Percentiles rank a stretch among this genome's conserved stretches.
phyloP scores from a whole-genome alignment of 2,797 vertebrate genomes.

The Pristis pectinata region DNA sequence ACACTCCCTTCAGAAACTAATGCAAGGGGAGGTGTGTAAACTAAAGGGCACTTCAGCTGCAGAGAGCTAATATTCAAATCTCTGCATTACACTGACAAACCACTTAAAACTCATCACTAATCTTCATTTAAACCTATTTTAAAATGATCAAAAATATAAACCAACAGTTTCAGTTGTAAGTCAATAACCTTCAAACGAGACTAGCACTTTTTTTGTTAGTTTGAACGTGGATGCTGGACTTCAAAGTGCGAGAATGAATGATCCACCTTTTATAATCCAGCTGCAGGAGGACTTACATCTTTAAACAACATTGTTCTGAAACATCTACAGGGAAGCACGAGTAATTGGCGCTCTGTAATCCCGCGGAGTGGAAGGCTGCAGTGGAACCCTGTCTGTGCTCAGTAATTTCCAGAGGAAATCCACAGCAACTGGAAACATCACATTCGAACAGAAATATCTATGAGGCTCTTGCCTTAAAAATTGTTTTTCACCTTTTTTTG shows the following conservation, averaged over 20 bases:
- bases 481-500: too few relatives aligned
- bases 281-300: neutral
- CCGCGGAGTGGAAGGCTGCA: too few relatives aligned
- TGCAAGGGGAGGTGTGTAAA: neutral
- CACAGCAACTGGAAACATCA: neutral
- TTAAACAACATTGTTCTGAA: neutral
- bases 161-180: neutral
- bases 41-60: neutral
- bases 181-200: neutral
- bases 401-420: neutral
- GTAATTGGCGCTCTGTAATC: too few relatives aligned
- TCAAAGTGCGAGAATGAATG: neutral
- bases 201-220: neutral
- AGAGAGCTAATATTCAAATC: neutral
- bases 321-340: neutral
- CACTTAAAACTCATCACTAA: neutral
- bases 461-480: too few relatives aligned
- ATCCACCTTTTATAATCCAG: neutral
- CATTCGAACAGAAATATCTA: neutral
- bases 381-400: neutral
- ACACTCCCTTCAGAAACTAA: neutral
- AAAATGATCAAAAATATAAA: neutral
- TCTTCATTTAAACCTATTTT: neutral
- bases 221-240: too few relatives aligned
- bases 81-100: neutral